These are phyloP conservation scores for Ascidia mentula DNA, from an alignment of 23 tunicate genomes.

Conservation along the genomic window DNA sequence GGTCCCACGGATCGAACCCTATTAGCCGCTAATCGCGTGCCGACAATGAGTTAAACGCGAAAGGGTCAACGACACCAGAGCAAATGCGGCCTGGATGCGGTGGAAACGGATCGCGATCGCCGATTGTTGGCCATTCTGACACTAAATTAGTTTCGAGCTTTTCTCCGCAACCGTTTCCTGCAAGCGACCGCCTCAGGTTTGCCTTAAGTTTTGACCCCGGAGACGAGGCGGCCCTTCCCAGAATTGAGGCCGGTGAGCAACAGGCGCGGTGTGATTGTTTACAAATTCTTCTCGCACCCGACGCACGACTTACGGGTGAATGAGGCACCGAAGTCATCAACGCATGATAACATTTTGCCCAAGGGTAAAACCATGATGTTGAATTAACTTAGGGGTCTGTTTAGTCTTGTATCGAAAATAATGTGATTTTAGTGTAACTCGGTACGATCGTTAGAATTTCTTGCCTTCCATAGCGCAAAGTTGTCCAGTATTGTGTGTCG, in stretches of 20 bases:
- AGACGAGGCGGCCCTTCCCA: not conserved
- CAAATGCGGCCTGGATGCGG: not conserved
- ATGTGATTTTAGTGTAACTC: too few relatives aligned
- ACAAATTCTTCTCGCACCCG: not conserved
- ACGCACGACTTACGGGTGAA: too few relatives aligned
- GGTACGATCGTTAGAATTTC: too few relatives aligned
- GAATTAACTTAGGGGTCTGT: too few relatives aligned
- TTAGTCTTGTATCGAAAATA: too few relatives aligned
- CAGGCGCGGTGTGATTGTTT: not conserved
- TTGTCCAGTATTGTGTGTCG: too few relatives aligned
- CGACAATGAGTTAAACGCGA: not conserved
- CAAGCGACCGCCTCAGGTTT: not conserved
- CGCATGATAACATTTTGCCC: too few relatives aligned
- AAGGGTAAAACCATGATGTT: too few relatives aligned
- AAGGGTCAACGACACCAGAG: not conserved
- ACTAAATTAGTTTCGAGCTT: not conserved
- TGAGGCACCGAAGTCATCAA: too few relatives aligned
- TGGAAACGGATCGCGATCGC: not conserved
- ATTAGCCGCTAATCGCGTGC: not conserved
- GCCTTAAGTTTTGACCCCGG: not conserved
- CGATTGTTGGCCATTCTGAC: not conserved
- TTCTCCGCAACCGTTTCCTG: conserved; percentile 3
- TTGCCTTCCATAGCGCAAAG: too few relatives aligned
- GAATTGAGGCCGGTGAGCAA: not conserved
- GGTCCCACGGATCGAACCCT: not conserved